Conservation (phyloP, 1,140 invertebrate species). For the Drosophila willistoni region DNA sequence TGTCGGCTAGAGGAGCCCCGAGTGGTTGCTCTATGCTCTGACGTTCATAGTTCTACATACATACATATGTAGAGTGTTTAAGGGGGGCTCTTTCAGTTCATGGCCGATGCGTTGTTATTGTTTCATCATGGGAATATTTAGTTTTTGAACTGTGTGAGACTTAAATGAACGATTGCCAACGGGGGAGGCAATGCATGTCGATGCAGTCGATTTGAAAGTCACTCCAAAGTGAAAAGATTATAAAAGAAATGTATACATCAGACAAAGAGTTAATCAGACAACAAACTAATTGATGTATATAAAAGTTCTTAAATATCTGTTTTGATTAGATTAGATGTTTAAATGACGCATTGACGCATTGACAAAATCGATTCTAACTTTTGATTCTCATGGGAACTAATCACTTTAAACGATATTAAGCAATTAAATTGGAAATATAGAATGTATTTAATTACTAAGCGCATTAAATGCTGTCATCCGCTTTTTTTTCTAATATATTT, state of each 20-base stretch:
- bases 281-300: no score
- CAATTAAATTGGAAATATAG: not conserved
- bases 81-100: not conserved
- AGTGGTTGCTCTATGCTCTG: conserved; percentile 1
- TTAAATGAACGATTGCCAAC: not conserved
- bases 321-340: no score
- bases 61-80: not conserved
- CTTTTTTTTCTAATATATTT: not conserved
- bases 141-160: not conserved
- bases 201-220: not conserved
- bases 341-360: no score
- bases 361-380: no score
- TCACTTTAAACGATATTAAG: no score
- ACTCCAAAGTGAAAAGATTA: not conserved
- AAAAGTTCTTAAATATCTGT: no score
- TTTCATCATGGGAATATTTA: conserved; percentile 11
- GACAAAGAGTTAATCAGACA: not conserved
- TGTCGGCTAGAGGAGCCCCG: conserved; percentile 28
- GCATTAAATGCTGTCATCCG: not conserved
- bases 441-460: not conserved
- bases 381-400: no score
- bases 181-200: not conserved
- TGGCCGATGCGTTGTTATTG: conserved; percentile 9
- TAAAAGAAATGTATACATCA: not conserved
- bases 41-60: not conserved